A percentile compares a stretch with the other conserved stretches of the same genome.
Conservation (phyloP, 2,888 invertebrate species). For the Acholoe squamosa region DNA sequence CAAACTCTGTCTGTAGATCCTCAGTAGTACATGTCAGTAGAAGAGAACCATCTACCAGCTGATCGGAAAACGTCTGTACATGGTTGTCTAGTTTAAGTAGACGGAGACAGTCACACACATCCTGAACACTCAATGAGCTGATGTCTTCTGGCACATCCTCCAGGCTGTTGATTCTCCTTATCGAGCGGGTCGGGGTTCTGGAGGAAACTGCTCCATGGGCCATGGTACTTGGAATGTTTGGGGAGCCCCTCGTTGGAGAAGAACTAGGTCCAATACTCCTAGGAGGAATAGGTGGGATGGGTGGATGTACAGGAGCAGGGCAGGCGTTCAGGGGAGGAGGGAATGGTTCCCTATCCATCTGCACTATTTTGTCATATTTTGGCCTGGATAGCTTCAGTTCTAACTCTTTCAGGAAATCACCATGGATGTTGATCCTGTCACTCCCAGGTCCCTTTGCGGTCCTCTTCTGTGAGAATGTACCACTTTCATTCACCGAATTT, state of each 20-base stretch:
- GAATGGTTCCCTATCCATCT: too few species aligned
- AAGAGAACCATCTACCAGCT: constrained; percentile 65
- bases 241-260: background rate
- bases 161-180: background rate
- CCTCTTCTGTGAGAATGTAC: too few species aligned
- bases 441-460: too few species aligned
- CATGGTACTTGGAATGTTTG: background rate
- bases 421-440: too few species aligned
- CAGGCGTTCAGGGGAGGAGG: too few species aligned
- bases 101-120: constrained; percentile 60
- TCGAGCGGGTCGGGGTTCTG: background rate
- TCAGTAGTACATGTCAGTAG: constrained; percentile 54
- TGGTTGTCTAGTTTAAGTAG: constrained; percentile 62
- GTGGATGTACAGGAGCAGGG: too few species aligned
- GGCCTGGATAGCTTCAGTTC: too few species aligned
- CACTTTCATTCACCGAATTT: too few species aligned
- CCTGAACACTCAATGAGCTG: constrained; percentile 43
- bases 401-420: too few species aligned
- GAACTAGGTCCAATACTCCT: background rate
- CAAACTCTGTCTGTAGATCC: constrained; percentile 60
- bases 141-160: constrained; percentile 62
- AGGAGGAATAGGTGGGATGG: background rate
- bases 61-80: constrained; percentile 41
- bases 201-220: background rate
- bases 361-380: too few species aligned